Evolutionary conservation across 2,797 vertebrate species (phyloP), one percentile per base, ranked within the genome.

Genomic region (Lacerta viridis): DNA sequence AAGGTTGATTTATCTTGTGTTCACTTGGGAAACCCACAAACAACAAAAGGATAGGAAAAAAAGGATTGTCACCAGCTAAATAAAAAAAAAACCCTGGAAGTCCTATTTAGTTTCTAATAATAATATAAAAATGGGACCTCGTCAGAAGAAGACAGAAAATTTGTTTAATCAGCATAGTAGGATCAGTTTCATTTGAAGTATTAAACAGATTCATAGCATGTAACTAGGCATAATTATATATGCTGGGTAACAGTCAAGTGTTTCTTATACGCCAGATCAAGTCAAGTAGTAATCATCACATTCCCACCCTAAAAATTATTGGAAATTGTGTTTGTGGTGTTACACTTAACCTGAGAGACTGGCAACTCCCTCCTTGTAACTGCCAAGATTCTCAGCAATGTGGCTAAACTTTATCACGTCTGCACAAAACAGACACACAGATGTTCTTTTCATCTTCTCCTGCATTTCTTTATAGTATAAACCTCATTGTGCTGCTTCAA

Each of bases 401-500:
- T 79, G 81, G 29, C 50, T 89, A 82, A 89, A 72, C 39, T 3
- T 80, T 80, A 80, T 50, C 20, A 86, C 50, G 39, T 84, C 7
- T 90, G 33, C 88, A 18, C 10, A 90, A 74, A 23, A 87, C 0
- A 25, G 92, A 86, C 82, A 33, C 92, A 64, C 39, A 80, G 2
- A 29, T 17, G 20, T 27, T 11, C 43, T 83, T 69, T 84, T 90
- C 66, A 29, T 88, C 64, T 88, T 92, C 79, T 90, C 55, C 87
- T 55, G 61, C 15, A 86, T 18, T 1, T 88, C 72, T 81, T 90
- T 80, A 46, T 78, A 33, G n/a, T 79, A 71, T 25, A 85, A 36
- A 76, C 86, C 74, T 36, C n/a, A 79, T 27, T 74, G 13, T 66
- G 55, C 33, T 91, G 79, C 84, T 95, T 97, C 88, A 96, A 96